These are phyloP conservation scores for Polyergus mexicanus DNA, from an alignment of 1,140 invertebrate species.

Conservation along the genomic window DNA sequence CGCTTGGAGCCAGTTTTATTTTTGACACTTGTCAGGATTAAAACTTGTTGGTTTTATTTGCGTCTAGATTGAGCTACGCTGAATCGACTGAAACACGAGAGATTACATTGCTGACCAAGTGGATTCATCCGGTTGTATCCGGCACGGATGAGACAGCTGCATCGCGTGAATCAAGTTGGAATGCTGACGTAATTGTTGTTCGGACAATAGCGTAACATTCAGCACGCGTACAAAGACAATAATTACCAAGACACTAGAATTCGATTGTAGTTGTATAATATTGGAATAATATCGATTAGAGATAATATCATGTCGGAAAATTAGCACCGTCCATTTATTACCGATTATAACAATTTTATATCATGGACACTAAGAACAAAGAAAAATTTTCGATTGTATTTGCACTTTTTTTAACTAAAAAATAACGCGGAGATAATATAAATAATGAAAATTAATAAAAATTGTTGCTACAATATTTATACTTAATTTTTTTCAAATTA, in stretches of 20 bases:
- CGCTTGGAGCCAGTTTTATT: not conserved
- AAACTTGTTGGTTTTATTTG: conserved; percentile 14
- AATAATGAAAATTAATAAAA: too few species aligned
- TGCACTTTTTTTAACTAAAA: too few species aligned
- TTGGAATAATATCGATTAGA: too few species aligned
- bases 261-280: not conserved
- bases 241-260: not conserved
- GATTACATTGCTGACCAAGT: conserved; percentile 39
- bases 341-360: too few species aligned
- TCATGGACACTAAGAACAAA: too few species aligned
- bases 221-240: not conserved
- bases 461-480: too few species aligned
- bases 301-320: too few species aligned
- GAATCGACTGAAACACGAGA: conserved; percentile 3
- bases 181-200: conserved; percentile 32
- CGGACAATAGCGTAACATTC: conserved; percentile 7
- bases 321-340: too few species aligned
- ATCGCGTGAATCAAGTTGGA: conserved; percentile 20
- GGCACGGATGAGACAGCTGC: conserved; percentile 7
- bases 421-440: too few species aligned
- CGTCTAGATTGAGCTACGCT: not conserved
- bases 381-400: too few species aligned
- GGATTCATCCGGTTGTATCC: conserved; percentile 37
- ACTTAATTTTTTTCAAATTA: too few species aligned
- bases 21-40: not conserved